Evolutionary conservation across 2,797 vertebrate species (phyloP).

Genomic region (Mormyrops attenuatus): DNA sequence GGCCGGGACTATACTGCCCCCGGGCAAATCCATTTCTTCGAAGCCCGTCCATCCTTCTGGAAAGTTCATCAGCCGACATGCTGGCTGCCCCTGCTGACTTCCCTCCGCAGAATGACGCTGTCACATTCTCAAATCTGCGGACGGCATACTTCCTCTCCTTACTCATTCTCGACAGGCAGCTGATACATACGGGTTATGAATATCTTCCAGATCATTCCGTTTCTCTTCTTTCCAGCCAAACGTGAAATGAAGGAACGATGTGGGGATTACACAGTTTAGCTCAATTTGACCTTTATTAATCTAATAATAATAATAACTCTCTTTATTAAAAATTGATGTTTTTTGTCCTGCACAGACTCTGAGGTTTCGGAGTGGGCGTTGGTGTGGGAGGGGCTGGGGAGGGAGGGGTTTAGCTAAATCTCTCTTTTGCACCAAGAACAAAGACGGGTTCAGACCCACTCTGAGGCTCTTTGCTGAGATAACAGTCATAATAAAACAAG

Average conservation of each 20-base stretch:
- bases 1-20: constrained; percentile 19
- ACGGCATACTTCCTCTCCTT: constrained; percentile 27
- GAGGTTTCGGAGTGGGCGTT: background rate
- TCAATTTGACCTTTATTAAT: constrained; percentile 50
- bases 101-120: constrained; percentile 30
- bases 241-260: constrained; percentile 53
- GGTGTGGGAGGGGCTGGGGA: constrained; percentile 10
- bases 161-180: constrained; percentile 27
- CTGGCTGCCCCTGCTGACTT: background rate
- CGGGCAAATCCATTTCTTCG: background rate
- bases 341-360: background rate
- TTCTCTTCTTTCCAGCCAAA: constrained; percentile 26
- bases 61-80: constrained; percentile 24
- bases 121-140: constrained; percentile 25
- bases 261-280: constrained; percentile 50
- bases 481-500: background rate
- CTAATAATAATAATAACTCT: constrained; percentile 14
- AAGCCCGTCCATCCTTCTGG: constrained; percentile 17
- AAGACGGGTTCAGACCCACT: background rate
- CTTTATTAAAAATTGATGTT: background rate
- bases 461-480: background rate
- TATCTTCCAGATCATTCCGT: constrained; percentile 27
- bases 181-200: constrained; percentile 23
- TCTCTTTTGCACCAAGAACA: background rate
- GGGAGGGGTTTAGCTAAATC: constrained; percentile 16